phyloP scores from a whole-genome alignment of 2,113 vertebrate species.

The Micronisus gabar region DNA sequence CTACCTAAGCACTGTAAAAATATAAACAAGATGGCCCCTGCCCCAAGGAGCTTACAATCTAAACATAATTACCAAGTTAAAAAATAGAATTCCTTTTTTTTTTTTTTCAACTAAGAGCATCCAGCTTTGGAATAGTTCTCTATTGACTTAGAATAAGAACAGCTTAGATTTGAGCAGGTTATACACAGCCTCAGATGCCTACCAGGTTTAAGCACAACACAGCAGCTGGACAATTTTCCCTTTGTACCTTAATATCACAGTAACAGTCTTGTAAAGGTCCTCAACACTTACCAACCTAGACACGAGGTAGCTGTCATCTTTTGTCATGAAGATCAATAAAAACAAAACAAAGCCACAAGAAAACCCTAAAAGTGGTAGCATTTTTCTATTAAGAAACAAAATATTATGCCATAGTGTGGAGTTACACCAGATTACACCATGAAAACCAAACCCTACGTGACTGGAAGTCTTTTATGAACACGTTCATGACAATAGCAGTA shows the following conservation, averaged over 20 bases:
- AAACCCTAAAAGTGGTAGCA: background rate
- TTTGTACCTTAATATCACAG: background rate
- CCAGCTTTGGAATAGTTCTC: background rate
- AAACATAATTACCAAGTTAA: slow-evolving; percentile 5
- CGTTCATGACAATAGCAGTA: slow-evolving; percentile 28
- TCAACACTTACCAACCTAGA: slow-evolving; percentile 34
- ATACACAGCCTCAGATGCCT: background rate
- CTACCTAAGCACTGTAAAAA: background rate
- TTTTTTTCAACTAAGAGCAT: background rate
- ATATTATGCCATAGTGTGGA: background rate
- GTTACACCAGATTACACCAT: background rate
- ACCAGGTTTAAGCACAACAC: background rate
- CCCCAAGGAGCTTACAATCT: slow-evolving; percentile 70
- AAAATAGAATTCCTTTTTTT: slow-evolving; percentile 4
- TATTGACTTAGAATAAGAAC: background rate
- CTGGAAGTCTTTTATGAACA: slow-evolving; percentile 45
- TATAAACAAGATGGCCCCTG: slow-evolving; percentile 23
- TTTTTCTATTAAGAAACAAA: slow-evolving; percentile 8
- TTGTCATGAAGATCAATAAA: background rate
- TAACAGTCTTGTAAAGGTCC: background rate
- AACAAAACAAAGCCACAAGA: background rate
- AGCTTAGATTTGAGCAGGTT: background rate
- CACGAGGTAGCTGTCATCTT: background rate
- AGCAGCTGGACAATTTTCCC: background rate
- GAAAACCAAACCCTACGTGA: slow-evolving; percentile 20